Evolutionary conservation across 2,888 invertebrate genomes (phyloP).

Genomic region (Dendrolimus houi): DNA sequence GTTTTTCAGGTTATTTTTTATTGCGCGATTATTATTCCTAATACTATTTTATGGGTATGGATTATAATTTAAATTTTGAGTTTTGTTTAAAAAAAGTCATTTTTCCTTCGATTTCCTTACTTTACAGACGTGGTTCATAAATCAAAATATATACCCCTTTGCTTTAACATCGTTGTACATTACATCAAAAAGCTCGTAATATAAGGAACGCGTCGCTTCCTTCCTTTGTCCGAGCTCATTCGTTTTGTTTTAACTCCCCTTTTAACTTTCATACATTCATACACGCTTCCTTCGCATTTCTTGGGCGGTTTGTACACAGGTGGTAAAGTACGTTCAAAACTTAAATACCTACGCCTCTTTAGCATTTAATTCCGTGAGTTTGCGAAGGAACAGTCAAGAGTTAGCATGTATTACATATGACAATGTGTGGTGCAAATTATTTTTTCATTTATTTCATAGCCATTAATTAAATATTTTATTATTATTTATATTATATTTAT

Average conservation of each 20-base stretch:
- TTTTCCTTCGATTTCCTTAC: not conserved
- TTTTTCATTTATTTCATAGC: too few relatives aligned
- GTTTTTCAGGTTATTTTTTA: too few relatives aligned
- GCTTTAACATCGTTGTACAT: slow-evolving; percentile 31
- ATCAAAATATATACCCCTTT: slow-evolving; percentile 66
- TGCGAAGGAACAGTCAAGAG: too few relatives aligned
- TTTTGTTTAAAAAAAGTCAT: too few relatives aligned
- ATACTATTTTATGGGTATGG: too few relatives aligned
- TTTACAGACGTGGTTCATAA: slow-evolving; percentile 33
- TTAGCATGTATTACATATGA: too few relatives aligned
- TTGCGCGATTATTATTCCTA: too few relatives aligned
- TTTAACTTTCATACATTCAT: slow-evolving; percentile 66
- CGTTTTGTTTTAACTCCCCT: slow-evolving; percentile 76
- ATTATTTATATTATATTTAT: too few relatives aligned
- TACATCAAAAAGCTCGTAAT: slow-evolving; percentile 63
- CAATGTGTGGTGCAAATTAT: too few relatives aligned
- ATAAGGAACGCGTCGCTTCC: slow-evolving; percentile 58
- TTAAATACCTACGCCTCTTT: not conserved
- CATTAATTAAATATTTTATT: too few relatives aligned
- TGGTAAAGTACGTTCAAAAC: slow-evolving; percentile 6
- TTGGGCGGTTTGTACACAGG: slow-evolving; percentile 29
- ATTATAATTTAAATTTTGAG: too few relatives aligned
- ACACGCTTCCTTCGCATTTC: slow-evolving; percentile 46
- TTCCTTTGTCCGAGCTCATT: slow-evolving; percentile 72
- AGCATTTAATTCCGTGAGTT: too few relatives aligned